Conservation (phyloP, 23 tunicate species). For the Trididemnum nubilum region DNA sequence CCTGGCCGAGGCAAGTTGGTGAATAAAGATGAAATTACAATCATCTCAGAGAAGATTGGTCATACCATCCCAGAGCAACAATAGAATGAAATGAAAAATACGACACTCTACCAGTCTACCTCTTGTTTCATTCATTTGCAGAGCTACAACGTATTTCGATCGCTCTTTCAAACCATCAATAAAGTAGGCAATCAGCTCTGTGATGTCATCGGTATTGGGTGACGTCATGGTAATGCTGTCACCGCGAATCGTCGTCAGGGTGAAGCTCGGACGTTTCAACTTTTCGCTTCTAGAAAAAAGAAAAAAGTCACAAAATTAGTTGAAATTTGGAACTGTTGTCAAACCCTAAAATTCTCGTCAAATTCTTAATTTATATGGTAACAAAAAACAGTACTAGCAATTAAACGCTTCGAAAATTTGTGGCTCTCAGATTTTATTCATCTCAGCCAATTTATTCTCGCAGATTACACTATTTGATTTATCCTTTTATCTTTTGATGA, state of each 20-base stretch:
- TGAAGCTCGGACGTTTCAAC: slow-evolving; percentile 66
- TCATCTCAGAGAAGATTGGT: too few relatives aligned
- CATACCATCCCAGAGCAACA: not conserved
- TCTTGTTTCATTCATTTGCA: slow-evolving; percentile 36
- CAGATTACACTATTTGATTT: too few relatives aligned
- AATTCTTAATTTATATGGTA: too few relatives aligned
- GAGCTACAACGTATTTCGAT: slow-evolving; percentile 89
- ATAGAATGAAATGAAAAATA: not conserved
- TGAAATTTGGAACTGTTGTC: too few relatives aligned
- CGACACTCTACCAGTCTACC: slow-evolving; percentile 9
- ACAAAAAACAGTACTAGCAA: too few relatives aligned
- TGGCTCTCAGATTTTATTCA: too few relatives aligned
- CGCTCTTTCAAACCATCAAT: slow-evolving; percentile 86
- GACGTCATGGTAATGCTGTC: slow-evolving; percentile 72
- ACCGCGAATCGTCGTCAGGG: slow-evolving; percentile 76
- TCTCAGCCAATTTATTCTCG: too few relatives aligned
- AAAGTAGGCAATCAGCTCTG: slow-evolving; percentile 76
- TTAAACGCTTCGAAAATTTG: too few relatives aligned
- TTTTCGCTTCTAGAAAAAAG: slow-evolving; percentile 66
- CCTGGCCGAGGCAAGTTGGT: too few relatives aligned
- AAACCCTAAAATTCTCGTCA: too few relatives aligned
- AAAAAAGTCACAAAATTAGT: too few relatives aligned
- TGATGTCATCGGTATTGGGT: slow-evolving; percentile 85
- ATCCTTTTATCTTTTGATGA: not conserved
- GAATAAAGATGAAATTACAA: too few relatives aligned